Conservation (phyloP, 2,888 invertebrate species). For the Drosophila eohydei region DNA sequence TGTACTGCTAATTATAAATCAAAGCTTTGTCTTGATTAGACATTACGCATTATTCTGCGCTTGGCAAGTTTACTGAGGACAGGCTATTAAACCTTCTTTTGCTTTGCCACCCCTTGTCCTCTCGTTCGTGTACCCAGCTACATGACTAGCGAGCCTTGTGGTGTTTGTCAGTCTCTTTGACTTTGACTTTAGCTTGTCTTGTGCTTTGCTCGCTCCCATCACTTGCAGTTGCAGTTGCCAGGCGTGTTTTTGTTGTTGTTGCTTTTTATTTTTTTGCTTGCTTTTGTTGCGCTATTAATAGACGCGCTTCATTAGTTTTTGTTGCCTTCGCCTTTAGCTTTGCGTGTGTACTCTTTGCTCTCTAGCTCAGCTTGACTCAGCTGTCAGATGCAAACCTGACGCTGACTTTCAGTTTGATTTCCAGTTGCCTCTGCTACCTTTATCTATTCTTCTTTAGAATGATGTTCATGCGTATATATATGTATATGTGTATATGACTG, state of each 20-base stretch:
- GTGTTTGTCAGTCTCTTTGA: constrained; percentile 43
- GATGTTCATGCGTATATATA: not conserved
- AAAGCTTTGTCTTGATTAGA: not conserved
- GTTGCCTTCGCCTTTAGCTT: constrained; percentile 23
- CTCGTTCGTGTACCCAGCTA: not conserved
- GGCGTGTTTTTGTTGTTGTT: constrained; percentile 11
- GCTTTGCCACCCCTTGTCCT: not conserved
- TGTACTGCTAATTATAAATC: not conserved
- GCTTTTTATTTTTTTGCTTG: constrained; percentile 15
- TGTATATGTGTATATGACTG: not conserved
- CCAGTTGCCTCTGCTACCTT: constrained; percentile 10
- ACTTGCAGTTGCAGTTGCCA: constrained; percentile 39
- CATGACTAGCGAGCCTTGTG: constrained; percentile 2
- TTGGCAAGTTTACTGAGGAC: not conserved
- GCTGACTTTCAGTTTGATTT: constrained; percentile 27
- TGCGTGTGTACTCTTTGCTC: constrained; percentile 13
- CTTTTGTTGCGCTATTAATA: constrained; percentile 61
- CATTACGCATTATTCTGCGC: not conserved
- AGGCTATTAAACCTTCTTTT: constrained; percentile 1
- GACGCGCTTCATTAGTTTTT: constrained; percentile 57
- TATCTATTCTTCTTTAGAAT: constrained; percentile 36
- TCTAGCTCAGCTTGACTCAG: constrained; percentile 28
- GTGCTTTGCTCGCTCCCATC: constrained; percentile 29
- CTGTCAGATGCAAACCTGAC: constrained; percentile 52
- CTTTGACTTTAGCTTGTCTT: constrained; percentile 41